Percentiles rank a stretch among this genome's conserved stretches.
phyloP scores from a whole-genome alignment of 2,797 vertebrate species.

The Pristis pectinata region DNA sequence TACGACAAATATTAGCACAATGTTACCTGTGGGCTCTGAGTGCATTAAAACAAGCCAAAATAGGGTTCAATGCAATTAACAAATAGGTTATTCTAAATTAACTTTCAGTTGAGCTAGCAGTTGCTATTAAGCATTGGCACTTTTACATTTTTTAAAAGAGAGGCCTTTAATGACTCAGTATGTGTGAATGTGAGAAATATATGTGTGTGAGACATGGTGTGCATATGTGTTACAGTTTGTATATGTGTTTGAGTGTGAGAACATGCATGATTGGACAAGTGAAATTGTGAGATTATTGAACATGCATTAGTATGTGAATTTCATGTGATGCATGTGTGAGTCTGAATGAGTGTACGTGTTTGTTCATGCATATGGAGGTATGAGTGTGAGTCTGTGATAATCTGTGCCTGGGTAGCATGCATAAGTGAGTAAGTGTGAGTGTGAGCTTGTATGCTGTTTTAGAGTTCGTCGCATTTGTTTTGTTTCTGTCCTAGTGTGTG shows the following conservation, averaged over 20 bases:
- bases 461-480: too few species aligned
- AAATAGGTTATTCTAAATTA: slow-evolving; percentile 64
- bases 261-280: too few species aligned
- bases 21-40: slow-evolving; percentile 59
- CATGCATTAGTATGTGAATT: too few species aligned
- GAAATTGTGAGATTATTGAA: too few species aligned
- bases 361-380: neutral
- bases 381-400: neutral
- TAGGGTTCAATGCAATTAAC: slow-evolving; percentile 67
- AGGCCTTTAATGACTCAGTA: neutral
- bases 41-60: slow-evolving; percentile 55
- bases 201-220: neutral
- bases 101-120: slow-evolving; percentile 46
- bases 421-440: neutral
- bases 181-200: neutral
- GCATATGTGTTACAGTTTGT: neutral
- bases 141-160: neutral
- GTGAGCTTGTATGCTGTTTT: neutral
- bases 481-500: too few species aligned
- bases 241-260: neutral
- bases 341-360: neutral
- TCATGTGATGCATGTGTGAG: neutral
- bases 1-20: slow-evolving; percentile 52
- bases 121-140: neutral
- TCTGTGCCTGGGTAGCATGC: neutral